phyloP scores from a whole-genome alignment of 2,797 vertebrate species.

The Oreochromis grahami region DNA sequence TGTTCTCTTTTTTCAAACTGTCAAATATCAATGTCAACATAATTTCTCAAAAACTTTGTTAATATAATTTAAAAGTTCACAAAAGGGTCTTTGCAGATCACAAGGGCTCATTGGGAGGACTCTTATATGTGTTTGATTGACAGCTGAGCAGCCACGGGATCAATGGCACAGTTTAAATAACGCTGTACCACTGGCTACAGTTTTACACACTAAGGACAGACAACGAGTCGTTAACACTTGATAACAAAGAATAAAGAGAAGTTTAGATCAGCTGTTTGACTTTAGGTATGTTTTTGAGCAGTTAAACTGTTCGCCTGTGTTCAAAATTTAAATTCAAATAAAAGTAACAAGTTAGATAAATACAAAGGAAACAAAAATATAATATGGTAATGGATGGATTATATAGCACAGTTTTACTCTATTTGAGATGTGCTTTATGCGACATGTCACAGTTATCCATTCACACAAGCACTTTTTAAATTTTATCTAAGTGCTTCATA shows the following conservation, averaged over 20 bases:
- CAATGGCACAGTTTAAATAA: constrained; percentile 16
- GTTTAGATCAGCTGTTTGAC: neutral
- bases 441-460: neutral
- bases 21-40: neutral
- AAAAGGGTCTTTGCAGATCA: neutral
- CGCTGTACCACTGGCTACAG: neutral
- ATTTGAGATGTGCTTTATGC: neutral
- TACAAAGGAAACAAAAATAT: neutral
- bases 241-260: neutral
- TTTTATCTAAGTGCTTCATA: neutral
- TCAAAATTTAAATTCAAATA: neutral
- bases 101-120: neutral
- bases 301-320: neutral
- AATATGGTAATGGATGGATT: neutral
- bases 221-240: neutral
- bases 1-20: neutral
- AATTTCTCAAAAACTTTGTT: neutral
- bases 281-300: neutral
- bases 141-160: neutral
- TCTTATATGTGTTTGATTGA: constrained; percentile 16
- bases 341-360: neutral
- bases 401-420: neutral
- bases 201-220: neutral
- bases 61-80: neutral
- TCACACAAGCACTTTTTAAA: neutral